phyloP scores from a whole-genome alignment of 2,888 invertebrate species.

The Clivina fossor region DNA sequence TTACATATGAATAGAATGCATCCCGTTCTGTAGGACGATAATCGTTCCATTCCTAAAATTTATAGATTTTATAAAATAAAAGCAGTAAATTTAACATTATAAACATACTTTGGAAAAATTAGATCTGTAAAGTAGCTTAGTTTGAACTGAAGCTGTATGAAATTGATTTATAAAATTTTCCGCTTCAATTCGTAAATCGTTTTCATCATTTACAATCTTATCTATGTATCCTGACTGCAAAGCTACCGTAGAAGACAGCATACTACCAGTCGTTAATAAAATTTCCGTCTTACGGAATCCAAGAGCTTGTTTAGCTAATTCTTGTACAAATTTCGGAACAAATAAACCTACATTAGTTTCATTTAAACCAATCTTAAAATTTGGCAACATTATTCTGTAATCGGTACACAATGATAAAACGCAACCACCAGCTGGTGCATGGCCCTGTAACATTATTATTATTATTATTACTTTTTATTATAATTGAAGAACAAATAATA shows the following conservation, averaged over 20 bases:
- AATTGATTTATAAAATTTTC: slow-evolving; percentile 63
- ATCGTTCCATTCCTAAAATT: no score
- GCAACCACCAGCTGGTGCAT: slow-evolving; percentile 77
- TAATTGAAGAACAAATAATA: no score
- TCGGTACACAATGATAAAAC: slow-evolving; percentile 72
- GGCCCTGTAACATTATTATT: slow-evolving; percentile 59
- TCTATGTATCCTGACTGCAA: slow-evolving; percentile 70
- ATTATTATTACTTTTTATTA: not conserved
- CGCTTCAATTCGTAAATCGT: slow-evolving; percentile 63
- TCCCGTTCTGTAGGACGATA: no score
- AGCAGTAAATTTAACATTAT: no score
- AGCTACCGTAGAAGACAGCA: slow-evolving; percentile 72
- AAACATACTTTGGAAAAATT: no score
- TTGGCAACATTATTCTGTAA: slow-evolving; percentile 75
- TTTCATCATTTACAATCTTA: slow-evolving; percentile 63
- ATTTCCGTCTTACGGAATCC: slow-evolving; percentile 66
- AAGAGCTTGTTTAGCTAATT: slow-evolving; percentile 57
- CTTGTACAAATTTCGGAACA: slow-evolving; percentile 67
- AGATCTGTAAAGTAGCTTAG: no score
- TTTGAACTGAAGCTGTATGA: slow-evolving; percentile 62
- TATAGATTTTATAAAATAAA: no score
- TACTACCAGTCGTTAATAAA: slow-evolving; percentile 67
- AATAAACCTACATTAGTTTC: slow-evolving; percentile 76
- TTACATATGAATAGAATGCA: no score
- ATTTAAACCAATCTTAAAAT: slow-evolving; percentile 74